Percentiles rank a stretch among this genome's conserved stretches.
phyloP scores from a whole-genome alignment of 2,888 invertebrate species.

The Chironomus riparius region DNA sequence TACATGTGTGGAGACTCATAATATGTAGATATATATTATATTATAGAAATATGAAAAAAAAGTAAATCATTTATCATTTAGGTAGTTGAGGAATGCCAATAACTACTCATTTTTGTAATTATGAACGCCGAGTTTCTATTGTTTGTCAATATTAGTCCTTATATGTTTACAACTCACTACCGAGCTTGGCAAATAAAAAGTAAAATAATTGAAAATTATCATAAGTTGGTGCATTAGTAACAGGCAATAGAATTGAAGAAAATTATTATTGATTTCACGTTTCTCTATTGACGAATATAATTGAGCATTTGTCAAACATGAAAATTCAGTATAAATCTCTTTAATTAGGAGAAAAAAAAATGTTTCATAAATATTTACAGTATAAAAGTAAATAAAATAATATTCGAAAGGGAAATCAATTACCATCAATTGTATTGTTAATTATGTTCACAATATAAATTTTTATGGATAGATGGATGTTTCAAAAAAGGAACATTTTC shows the following conservation, averaged over 20 bases:
- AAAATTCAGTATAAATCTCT: constrained; percentile 20
- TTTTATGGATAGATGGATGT: too few species aligned
- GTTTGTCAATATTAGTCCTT: constrained; percentile 27
- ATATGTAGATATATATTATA: not conserved
- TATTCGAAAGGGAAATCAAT: constrained; percentile 19
- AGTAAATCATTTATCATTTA: constrained; percentile 23
- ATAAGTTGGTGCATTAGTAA: not conserved
- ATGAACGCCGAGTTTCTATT: constrained; percentile 19
- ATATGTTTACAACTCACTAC: constrained; percentile 13
- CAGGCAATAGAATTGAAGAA: not conserved
- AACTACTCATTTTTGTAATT: constrained; percentile 16
- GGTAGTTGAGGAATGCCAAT: constrained; percentile 15
- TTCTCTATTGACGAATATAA: constrained; percentile 1
- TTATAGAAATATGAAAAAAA: not conserved
- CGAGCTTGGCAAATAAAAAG: not conserved
- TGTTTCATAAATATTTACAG: not conserved
- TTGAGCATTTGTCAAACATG: not conserved
- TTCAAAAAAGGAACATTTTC: too few species aligned
- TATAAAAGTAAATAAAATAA: not conserved
- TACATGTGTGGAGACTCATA: not conserved
- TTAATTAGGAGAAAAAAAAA: constrained; percentile 12
- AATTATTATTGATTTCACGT: constrained; percentile 25
- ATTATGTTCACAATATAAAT: not conserved
- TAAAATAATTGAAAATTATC: constrained; percentile 1
- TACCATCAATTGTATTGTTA: constrained; percentile 7